Evolutionary conservation across 2,888 invertebrate genomes (phyloP).

Genomic region (Chelonus formosanus): DNA sequence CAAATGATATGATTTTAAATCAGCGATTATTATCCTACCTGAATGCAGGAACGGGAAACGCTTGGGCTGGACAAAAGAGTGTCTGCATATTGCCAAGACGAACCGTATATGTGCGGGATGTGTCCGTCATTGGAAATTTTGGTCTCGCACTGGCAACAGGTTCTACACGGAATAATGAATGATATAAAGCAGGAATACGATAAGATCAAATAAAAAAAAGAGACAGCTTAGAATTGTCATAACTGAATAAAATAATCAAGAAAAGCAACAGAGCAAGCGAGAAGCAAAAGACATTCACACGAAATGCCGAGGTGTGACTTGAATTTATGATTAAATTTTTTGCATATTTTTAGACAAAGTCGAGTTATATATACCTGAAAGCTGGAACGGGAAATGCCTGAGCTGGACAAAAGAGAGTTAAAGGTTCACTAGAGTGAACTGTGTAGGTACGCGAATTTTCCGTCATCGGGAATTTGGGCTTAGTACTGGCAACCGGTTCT

Average conservation of each 20-base stretch:
- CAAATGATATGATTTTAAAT: too few relatives aligned
- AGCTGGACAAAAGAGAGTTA: constrained; percentile 77
- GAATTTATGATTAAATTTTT: constrained; percentile 20
- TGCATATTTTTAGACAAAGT: neutral
- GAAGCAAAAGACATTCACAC: constrained; percentile 21
- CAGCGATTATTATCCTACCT: constrained; percentile 43
- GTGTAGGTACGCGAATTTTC: constrained; percentile 64
- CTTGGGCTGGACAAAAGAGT: constrained; percentile 79
- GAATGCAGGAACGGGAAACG: constrained; percentile 65
- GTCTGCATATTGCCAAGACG: constrained; percentile 64
- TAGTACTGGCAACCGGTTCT: constrained; percentile 78
- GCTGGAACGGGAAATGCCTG: constrained; percentile 79
- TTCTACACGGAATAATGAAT: constrained; percentile 49
- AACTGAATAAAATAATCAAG: constrained; percentile 13
- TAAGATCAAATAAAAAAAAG: constrained; percentile 6
- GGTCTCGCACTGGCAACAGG: constrained; percentile 64
- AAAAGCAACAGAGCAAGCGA: constrained; percentile 12
- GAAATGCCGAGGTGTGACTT: constrained; percentile 16
- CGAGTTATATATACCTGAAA: constrained; percentile 70
- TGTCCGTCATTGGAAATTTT: constrained; percentile 58
- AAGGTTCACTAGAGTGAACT: constrained; percentile 55
- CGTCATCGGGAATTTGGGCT: constrained; percentile 66
- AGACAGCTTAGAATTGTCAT: constrained; percentile 1
- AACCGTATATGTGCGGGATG: constrained; percentile 58
- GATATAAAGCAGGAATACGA: constrained; percentile 19